Evolutionary conservation across 2,888 invertebrate species (phyloP).

Genomic region (Acleris emargana): DNA sequence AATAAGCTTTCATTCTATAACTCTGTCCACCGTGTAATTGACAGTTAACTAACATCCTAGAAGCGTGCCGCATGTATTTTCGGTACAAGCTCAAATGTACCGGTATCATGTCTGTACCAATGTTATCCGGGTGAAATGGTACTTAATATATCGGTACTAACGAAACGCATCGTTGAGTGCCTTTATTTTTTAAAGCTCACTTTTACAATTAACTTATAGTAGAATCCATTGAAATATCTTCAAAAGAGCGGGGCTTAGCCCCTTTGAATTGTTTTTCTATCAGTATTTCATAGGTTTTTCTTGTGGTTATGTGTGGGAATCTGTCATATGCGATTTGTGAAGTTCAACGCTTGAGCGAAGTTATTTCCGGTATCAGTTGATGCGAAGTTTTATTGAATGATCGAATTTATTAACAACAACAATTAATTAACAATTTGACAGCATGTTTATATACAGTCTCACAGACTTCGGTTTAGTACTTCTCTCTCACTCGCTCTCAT

Average conservation of each 20-base stretch:
- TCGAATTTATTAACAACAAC: too few relatives aligned
- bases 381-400: too few relatives aligned
- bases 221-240: background rate
- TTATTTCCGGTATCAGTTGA: too few relatives aligned
- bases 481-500: too few relatives aligned
- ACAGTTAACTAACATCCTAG: background rate
- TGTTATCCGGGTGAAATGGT: too few relatives aligned
- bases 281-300: conserved; percentile 21
- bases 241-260: background rate
- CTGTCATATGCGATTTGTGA: background rate
- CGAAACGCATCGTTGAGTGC: background rate
- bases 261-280: conserved; percentile 8
- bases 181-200: background rate
- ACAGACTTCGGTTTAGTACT: too few relatives aligned
- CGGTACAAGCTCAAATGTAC: background rate
- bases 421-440: too few relatives aligned
- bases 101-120: too few relatives aligned
- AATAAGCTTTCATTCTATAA: background rate
- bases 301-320: conserved; percentile 25
- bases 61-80: background rate
- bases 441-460: too few relatives aligned
- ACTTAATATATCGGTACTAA: too few relatives aligned
- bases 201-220: too few relatives aligned
- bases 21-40: background rate
- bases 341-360: too few relatives aligned